phyloP scores from a whole-genome alignment of 2,888 invertebrate species.

The Drosophila testacea region DNA sequence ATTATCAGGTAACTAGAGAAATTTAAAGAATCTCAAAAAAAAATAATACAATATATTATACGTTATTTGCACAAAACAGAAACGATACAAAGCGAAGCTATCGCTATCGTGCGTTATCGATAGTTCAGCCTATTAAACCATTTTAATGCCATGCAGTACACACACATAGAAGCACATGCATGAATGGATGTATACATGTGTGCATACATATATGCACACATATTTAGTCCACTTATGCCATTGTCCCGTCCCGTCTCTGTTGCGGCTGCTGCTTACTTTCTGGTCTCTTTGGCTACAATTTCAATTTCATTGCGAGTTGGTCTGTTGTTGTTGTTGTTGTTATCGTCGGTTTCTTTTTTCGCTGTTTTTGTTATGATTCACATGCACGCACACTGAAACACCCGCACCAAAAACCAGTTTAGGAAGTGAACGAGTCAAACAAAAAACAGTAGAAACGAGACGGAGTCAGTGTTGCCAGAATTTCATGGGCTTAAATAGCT shows the following conservation, averaged over 20 bases:
- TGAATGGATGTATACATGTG: not conserved
- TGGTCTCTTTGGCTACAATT: conserved; percentile 66
- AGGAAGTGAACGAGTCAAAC: conserved; percentile 24
- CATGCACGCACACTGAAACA: conserved; percentile 48
- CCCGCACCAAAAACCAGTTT: conserved; percentile 78
- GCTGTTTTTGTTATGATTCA: conserved; percentile 73
- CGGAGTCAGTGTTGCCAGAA: too few relatives aligned
- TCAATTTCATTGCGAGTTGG: conserved; percentile 69
- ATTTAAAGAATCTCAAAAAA: not conserved
- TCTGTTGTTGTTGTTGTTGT: conserved; percentile 24
- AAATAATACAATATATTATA: not conserved
- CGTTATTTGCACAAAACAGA: conserved; percentile 1
- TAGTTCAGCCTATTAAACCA: conserved; percentile 17
- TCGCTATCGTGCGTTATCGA: conserved; percentile 3
- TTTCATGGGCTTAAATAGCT: too few relatives aligned
- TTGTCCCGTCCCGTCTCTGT: conserved; percentile 28
- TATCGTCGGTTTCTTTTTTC: conserved; percentile 38
- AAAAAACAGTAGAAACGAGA: conserved; percentile 5
- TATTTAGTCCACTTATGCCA: conserved; percentile 43
- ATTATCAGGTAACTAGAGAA: conserved; percentile 6
- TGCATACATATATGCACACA: not conserved
- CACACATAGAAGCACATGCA: not conserved
- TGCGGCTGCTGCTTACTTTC: conserved; percentile 24
- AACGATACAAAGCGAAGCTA: not conserved
- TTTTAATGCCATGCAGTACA: conserved; percentile 6